Evolutionary conservation across 2,888 invertebrate species (phyloP), one percentile per base, ranked within the genome.

Genomic region (Siphonodentalium dalli): DNA sequence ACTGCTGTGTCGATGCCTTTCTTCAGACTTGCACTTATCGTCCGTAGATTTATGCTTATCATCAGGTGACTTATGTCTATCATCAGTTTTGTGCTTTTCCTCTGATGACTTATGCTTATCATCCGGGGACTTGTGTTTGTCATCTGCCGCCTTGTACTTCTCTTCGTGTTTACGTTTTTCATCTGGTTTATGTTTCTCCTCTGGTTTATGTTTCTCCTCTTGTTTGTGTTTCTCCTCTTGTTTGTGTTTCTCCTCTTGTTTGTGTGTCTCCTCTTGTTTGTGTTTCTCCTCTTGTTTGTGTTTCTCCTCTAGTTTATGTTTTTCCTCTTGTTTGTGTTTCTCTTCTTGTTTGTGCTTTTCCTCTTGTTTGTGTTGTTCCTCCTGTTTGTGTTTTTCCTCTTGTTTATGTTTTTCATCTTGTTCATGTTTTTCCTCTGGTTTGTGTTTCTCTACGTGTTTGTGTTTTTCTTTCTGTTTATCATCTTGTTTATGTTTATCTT

Each of bases 261-360:
- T 54, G 28, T 26, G 52, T 38, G 55, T 61, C 5, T 57, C 51
- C 43, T 63, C 58, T 15, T 45, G 46, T 26, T 58, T 54, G 20
- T 65, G 52, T 24, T 54, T 40, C 15, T 43, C 46, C 21, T 64
- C 61, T 20, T 57, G 61, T 38, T 61, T 65, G 35, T 58, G 48
- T 44, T 48, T 59, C 31, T 58, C 61, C 38, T 62, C 58, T 23
- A 60, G 52, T 34, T 56, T 57, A 13, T 46, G 51, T 34, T 63
- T 53, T 47, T 56, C 51, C 6, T 51, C 43, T 37, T 65, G 61
- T 15, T 63, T 57, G 24, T 53, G 53, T 13, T 54, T 59, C 24
- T 63, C 66, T 44, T 63, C 65, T 29, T 60, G 62, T 34, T 63
- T 66, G 51, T 60, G 58, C 39, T 66, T 59, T n/a, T 58, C 49